These are phyloP conservation scores for Helicorthomorpha holstii DNA, from an alignment of 1,140 invertebrate genomes.

Conservation along the genomic window DNA sequence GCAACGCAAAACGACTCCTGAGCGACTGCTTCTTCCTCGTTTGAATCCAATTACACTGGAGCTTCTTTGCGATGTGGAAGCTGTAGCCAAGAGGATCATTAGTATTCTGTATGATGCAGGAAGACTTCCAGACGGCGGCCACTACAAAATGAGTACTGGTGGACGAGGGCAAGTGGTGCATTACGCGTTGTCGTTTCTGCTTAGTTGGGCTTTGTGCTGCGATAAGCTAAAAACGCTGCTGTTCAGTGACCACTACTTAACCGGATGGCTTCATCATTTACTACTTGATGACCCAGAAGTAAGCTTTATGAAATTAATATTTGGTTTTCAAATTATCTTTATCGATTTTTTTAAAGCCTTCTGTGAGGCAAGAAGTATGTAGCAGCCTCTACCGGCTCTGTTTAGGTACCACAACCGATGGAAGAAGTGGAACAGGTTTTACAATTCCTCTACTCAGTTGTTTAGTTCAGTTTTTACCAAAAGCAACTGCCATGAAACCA, in stretches of 20 bases:
- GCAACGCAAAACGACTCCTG: constrained; percentile 23
- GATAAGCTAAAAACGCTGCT: constrained; percentile 40
- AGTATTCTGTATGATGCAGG: constrained; percentile 74
- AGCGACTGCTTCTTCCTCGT: constrained; percentile 44
- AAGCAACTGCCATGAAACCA: constrained; percentile 69
- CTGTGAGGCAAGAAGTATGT: constrained; percentile 71
- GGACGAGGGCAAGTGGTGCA: constrained; percentile 65
- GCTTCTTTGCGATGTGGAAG: constrained; percentile 56
- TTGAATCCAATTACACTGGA: constrained; percentile 51
- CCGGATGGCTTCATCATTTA: constrained; percentile 51
- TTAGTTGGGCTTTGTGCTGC: constrained; percentile 66
- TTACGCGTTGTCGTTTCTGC: constrained; percentile 59
- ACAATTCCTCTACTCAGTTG: constrained; percentile 60
- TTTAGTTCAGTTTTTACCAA: constrained; percentile 55
- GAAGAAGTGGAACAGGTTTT: constrained; percentile 36
- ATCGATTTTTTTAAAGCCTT: constrained; percentile 28
- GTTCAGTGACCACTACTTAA: constrained; percentile 45
- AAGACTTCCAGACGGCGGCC: constrained; percentile 51
- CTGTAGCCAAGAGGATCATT: constrained; percentile 61
- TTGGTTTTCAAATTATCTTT: neutral
- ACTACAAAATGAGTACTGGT: constrained; percentile 73
- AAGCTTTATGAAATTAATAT: constrained; percentile 2
- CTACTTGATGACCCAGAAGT: constrained; percentile 65
- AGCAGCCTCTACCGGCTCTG: constrained; percentile 71
- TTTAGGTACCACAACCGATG: constrained; percentile 44